A percentile compares a stretch with the other conserved stretches of the same genome.
Evolutionary conservation across 2,888 invertebrate species (phyloP).

Genomic region (Osedax fenrisi): DNA sequence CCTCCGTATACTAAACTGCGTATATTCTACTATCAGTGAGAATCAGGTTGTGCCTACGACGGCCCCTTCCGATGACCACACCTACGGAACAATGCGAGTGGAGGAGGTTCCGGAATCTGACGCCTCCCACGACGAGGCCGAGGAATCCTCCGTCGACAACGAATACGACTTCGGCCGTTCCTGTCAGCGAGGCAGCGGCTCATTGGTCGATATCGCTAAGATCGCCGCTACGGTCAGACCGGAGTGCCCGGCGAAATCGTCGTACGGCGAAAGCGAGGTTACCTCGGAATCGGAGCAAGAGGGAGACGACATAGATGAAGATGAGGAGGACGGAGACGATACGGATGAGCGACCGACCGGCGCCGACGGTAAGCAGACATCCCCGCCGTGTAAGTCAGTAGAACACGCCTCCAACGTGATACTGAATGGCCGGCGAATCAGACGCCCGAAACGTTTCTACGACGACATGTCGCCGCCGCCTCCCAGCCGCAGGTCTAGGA

Average conservation of each 20-base stretch:
- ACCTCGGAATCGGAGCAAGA: background rate
- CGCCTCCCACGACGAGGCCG: conserved; percentile 36
- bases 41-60: background rate
- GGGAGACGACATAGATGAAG: conserved; percentile 34
- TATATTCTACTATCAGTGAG: background rate
- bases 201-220: conserved; percentile 24
- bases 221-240: background rate
- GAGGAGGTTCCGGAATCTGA: conserved; percentile 34
- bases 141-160: conserved; percentile 48
- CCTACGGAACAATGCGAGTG: conserved; percentile 59
- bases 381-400: background rate
- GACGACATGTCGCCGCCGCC: conserved; percentile 17
- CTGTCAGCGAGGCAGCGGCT: conserved; percentile 39
- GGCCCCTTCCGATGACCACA: conserved; percentile 76
- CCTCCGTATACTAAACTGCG: too few species aligned
- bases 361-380: background rate
- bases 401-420: background rate
- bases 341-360: too few species aligned
- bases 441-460: conserved; percentile 15
- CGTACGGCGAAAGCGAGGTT: conserved; percentile 10
- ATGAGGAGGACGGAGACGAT: conserved; percentile 32
- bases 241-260: conserved; percentile 13
- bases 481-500: background rate
- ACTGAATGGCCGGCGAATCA: background rate
- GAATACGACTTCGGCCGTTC: conserved; percentile 48